These are phyloP conservation scores for Drosophila infuscata DNA, from an alignment of 2,888 invertebrate genomes.

Conservation along the genomic window DNA sequence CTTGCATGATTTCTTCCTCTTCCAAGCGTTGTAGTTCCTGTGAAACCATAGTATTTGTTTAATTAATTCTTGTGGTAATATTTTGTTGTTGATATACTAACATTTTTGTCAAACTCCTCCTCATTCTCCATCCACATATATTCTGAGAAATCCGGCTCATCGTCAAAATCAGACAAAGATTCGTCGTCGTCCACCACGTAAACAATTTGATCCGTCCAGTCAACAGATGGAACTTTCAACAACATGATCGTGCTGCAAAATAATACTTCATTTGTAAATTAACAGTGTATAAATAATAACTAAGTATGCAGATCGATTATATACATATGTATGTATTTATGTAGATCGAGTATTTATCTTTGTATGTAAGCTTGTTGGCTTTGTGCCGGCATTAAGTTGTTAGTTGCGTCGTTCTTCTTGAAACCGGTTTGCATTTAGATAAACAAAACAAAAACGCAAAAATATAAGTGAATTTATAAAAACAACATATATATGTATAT, in stretches of 20 bases:
- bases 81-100: constrained; percentile 78
- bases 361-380: constrained; percentile 26
- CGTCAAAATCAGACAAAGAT: constrained; percentile 81
- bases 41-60: neutral
- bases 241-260: constrained; percentile 75
- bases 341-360: neutral
- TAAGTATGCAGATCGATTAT: neutral
- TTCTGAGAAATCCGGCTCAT: constrained; percentile 91
- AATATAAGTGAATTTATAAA: constrained; percentile 5
- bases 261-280: neutral
- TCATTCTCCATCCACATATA: constrained; percentile 98
- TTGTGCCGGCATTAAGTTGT: constrained; percentile 48
- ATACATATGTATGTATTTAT: neutral
- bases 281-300: neutral
- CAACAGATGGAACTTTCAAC: constrained; percentile 84
- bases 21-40: constrained; percentile 94
- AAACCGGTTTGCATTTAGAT: constrained; percentile 62
- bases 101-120: constrained; percentile 96
- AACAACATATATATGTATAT: constrained; percentile 11
- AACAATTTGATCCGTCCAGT: constrained; percentile 84
- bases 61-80: neutral
- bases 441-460: constrained; percentile 31
- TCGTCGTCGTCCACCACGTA: constrained; percentile 83
- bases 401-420: constrained; percentile 47
- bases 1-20: constrained; percentile 94